These are phyloP conservation scores for Danio choprae DNA, from an alignment of 2,797 vertebrate genomes.

Conservation along the genomic window DNA sequence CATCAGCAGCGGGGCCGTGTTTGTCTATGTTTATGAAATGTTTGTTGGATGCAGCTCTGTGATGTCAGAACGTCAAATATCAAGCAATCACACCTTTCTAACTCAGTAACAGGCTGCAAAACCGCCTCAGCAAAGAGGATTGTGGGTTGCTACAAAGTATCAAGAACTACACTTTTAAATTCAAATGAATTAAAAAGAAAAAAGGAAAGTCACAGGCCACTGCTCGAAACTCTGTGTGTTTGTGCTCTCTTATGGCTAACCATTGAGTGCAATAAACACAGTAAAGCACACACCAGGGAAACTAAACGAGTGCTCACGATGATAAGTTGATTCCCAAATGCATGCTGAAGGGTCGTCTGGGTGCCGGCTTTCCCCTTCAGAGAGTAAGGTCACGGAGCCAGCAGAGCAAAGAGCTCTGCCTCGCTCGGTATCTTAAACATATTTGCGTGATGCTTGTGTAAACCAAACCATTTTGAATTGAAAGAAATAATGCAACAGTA, in stretches of 20 bases:
- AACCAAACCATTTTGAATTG: not conserved
- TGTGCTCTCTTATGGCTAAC: slow-evolving; percentile 39
- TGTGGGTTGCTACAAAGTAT: not conserved
- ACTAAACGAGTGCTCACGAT: slow-evolving; percentile 68
- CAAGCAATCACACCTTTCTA: not conserved
- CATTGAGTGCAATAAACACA: slow-evolving; percentile 57
- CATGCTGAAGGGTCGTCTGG: slow-evolving; percentile 60
- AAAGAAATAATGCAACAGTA: not conserved
- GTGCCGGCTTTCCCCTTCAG: slow-evolving; percentile 57
- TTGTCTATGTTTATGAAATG: slow-evolving; percentile 36
- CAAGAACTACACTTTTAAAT: not conserved
- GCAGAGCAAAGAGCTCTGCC: slow-evolving; percentile 41
- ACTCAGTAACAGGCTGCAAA: not conserved
- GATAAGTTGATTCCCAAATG: slow-evolving; percentile 72
- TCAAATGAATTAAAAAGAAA: slow-evolving; percentile 9
- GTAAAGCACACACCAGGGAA: slow-evolving; percentile 51
- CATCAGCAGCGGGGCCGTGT: slow-evolving; percentile 24
- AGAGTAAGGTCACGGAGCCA: slow-evolving; percentile 66
- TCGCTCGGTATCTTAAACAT: slow-evolving; percentile 35
- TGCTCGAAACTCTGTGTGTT: slow-evolving; percentile 17
- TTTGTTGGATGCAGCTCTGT: slow-evolving; percentile 18
- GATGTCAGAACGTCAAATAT: slow-evolving; percentile 14
- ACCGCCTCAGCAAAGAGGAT: not conserved
- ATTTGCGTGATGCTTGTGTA: not conserved
- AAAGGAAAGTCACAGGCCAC: not conserved